These are phyloP conservation scores for Ryuthela nishihirai DNA, from an alignment of 2,888 invertebrate species.

Conservation along the genomic window DNA sequence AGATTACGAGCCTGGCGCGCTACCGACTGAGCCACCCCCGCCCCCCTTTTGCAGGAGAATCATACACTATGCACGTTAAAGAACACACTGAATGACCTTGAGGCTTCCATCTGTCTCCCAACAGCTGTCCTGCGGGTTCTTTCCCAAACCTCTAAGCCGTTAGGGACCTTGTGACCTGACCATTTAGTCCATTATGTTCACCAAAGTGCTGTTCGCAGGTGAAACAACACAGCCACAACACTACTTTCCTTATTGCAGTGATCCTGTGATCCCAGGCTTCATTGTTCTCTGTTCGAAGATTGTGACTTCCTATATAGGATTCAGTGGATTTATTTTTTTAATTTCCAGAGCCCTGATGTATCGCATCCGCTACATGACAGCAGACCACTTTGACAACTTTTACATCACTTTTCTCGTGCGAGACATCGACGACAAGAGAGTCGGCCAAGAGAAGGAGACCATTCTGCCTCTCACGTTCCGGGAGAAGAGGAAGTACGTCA, in stretches of 20 bases:
- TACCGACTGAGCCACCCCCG: too few relatives aligned
- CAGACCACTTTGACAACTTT: conserved; percentile 49
- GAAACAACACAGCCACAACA: background rate
- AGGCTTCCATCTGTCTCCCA: too few relatives aligned
- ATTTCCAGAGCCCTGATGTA: conserved; percentile 46
- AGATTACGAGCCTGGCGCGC: too few relatives aligned
- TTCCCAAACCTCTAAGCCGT: too few relatives aligned
- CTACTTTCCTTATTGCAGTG: background rate
- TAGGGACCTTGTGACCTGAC: too few relatives aligned
- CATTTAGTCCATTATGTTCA: too few relatives aligned
- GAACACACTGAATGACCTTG: too few relatives aligned
- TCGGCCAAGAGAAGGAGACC: conserved; percentile 46
- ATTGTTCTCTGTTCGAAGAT: background rate
- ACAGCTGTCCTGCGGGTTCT: too few relatives aligned
- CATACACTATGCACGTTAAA: too few relatives aligned
- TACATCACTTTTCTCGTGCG: conserved; percentile 48
- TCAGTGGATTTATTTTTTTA: background rate
- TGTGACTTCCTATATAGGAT: background rate
- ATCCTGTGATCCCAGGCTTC: background rate
- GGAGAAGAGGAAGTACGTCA: conserved; percentile 49
- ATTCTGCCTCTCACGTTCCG: conserved; percentile 50
- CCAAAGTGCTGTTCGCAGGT: too few relatives aligned
- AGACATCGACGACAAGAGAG: conserved; percentile 48
- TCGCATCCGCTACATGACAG: conserved; percentile 45
- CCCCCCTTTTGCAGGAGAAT: too few relatives aligned